Evolutionary conservation across 2,888 invertebrate genomes (phyloP).

Genomic region (Trilocha varians): DNA sequence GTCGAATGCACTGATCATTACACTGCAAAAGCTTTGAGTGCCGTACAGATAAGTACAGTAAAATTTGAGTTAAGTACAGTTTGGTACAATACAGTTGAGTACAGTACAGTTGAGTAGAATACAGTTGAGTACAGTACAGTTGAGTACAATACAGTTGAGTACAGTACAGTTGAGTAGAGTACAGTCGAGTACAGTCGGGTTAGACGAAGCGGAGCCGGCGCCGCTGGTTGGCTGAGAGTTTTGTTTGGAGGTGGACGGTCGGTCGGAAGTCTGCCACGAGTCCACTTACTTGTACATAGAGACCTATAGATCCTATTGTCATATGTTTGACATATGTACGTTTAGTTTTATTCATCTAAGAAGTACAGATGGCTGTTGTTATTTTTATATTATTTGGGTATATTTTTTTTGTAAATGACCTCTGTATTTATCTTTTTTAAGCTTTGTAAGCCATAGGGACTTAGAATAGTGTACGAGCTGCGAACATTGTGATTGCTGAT

Average conservation of each 20-base stretch:
- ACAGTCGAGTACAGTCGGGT: conserved; percentile 3
- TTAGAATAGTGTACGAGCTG: conserved; percentile 64
- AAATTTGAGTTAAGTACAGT: too few relatives aligned
- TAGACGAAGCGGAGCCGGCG: conserved; percentile 13
- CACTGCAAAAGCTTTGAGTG: too few relatives aligned
- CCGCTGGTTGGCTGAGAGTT: conserved; percentile 15
- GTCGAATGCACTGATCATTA: too few relatives aligned
- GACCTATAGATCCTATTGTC: conserved; percentile 70
- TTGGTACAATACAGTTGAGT: conserved; percentile 1
- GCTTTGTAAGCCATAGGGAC: conserved; percentile 70
- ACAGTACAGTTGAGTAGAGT: conserved; percentile 1
- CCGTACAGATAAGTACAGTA: conserved; percentile 6
- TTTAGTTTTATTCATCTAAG: conserved; percentile 73
- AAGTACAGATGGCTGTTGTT: conserved; percentile 74
- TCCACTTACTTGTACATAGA: conserved; percentile 57
- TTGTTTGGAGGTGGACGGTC: conserved; percentile 13
- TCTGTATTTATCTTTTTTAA: conserved; percentile 71
- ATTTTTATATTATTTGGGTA: conserved; percentile 74
- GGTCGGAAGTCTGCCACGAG: conserved; percentile 11
- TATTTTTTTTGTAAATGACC: conserved; percentile 73
- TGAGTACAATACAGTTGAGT: conserved; percentile 2
- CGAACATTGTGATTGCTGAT: conserved; percentile 68
- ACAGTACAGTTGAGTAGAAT: conserved; percentile 2
- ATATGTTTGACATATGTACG: conserved; percentile 71
- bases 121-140: conserved; percentile 1